Evolutionary conservation across 2,113 vertebrate genomes (phyloP), one percentile per base, ranked within the genome.

Genomic region (Kryptolebias marmoratus): DNA sequence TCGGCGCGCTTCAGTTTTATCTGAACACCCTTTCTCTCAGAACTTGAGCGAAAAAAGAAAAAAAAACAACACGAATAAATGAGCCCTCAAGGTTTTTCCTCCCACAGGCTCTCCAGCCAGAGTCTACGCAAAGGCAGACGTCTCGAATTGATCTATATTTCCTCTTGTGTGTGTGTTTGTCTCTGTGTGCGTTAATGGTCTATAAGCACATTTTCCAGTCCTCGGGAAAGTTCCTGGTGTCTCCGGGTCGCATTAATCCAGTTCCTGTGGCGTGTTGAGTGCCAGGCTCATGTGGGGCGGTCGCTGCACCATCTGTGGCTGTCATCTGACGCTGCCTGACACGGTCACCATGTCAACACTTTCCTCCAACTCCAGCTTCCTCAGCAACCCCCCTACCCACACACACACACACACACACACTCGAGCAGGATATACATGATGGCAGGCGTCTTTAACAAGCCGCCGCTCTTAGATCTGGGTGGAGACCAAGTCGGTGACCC

Each of bases 281-380:
- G 72, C 61, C 54, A 77, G 84, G 44, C 62, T 65, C 48, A 64
- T 59, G 65, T 48, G 63, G 9, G 16, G 60, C 27, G 39, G 52
- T 42, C 44, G 32, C 78, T 85, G 75, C 71, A 76, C 89, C 91
- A 90, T 90, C 89, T 91, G 89, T 80, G 84, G 79, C 83, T 86
- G 85, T 92, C 88, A 90, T 76, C 75, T 82, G 82, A 89, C 75
- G 73, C 78, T 87, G 87, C 81, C 80, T 54, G 68, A 86, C 79
- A 87, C 80, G 80, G 71, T 86, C 86, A 78, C 67, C 69, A 66
- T 54, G 45, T 86, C 77, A 79, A 69, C 81, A 76, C 68, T 64
- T 71, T 56, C 69, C 72, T 82, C 60, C 52, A 70, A 64, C 65
- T 48, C 56, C 71, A 64, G 78, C 72, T 49, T 60, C 62, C 50